phyloP scores from a whole-genome alignment of 2,113 vertebrate species.

The Perognathus longimembris region DNA sequence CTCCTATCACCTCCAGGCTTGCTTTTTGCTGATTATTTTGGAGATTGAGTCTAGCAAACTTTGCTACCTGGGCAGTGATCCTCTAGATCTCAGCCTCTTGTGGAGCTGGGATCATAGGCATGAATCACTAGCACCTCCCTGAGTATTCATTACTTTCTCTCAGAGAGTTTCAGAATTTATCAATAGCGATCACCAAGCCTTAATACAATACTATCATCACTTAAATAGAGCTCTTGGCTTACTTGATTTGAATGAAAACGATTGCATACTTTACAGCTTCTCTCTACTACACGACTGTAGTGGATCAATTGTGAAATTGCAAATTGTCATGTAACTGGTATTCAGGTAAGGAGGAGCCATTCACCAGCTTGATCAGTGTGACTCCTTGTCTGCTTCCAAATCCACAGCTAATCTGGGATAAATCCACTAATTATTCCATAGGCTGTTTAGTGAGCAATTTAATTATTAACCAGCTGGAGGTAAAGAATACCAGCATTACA shows the following conservation, averaged over 20 bases:
- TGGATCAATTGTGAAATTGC: background rate
- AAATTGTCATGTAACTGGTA: background rate
- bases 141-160: background rate
- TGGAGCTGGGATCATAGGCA: too few species aligned
- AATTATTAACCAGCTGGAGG: background rate
- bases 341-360: background rate
- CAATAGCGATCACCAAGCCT: background rate
- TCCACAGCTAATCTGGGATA: background rate
- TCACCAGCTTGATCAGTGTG: background rate
- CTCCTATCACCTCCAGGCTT: too few species aligned
- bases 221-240: background rate
- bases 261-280: background rate
- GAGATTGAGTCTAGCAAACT: too few species aligned
- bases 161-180: background rate
- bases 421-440: background rate
- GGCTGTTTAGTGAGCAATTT: background rate
- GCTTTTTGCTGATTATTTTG: too few species aligned
- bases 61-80: too few species aligned
- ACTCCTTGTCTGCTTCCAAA: background rate
- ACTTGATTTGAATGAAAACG: background rate
- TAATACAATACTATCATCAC: background rate
- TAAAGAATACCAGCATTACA: background rate
- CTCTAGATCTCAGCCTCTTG: too few species aligned
- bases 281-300: background rate
- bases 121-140: too few species aligned